Evolutionary conservation across 2,797 vertebrate genomes (phyloP).

Genomic region (Macropus fuliginosus): DNA sequence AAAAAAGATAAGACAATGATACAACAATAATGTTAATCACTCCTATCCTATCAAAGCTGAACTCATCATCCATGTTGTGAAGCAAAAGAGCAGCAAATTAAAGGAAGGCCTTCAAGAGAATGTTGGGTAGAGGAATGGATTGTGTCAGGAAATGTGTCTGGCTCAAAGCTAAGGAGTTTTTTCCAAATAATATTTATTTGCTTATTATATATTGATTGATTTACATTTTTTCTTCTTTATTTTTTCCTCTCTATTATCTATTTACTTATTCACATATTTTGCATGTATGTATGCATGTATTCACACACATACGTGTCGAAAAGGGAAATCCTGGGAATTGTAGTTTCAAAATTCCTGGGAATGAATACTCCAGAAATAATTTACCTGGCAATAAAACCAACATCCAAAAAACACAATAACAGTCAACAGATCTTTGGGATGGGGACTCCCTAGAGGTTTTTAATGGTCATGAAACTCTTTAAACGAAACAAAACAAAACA

Average conservation of each 20-base stretch:
- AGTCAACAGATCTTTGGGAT: not conserved
- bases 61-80: not conserved
- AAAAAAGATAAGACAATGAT: not conserved
- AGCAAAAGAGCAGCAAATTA: not conserved
- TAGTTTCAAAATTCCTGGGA: not conserved
- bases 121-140: not conserved
- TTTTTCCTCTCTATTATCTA: not conserved
- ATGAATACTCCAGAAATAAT: not conserved
- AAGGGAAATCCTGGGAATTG: not conserved
- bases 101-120: not conserved
- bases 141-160: not conserved
- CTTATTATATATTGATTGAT: not conserved
- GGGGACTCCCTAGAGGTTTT: not conserved
- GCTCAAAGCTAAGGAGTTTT: not conserved
- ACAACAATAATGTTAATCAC: not conserved
- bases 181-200: not conserved
- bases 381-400: not conserved
- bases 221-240: too few species aligned
- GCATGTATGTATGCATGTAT: not conserved
- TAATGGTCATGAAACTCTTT: not conserved
- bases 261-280: not conserved
- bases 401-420: not conserved
- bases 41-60: not conserved
- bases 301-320: not conserved
- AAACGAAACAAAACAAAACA: not conserved